Evolutionary conservation across 1,140 invertebrate species (phyloP).

Genomic region (Bombus superbus): DNA sequence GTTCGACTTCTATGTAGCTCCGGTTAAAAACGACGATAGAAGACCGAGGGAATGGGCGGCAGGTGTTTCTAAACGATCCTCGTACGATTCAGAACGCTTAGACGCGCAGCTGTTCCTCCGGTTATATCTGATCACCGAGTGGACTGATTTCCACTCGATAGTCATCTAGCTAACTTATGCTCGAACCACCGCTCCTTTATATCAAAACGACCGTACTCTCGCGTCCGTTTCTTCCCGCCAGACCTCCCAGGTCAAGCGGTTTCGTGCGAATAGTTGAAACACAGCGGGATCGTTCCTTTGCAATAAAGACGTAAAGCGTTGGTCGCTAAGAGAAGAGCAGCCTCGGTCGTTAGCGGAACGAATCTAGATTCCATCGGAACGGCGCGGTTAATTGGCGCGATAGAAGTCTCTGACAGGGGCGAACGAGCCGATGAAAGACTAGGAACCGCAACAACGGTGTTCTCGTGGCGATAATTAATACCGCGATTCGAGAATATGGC

Average conservation of each 20-base stretch:
- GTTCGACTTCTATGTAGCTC: background rate
- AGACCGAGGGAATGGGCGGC: background rate
- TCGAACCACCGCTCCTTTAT: background rate
- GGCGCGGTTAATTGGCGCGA: conserved; percentile 18
- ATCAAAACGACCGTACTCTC: conserved; percentile 23
- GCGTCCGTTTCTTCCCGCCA: background rate
- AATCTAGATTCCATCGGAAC: conserved; percentile 6
- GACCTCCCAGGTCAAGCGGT: conserved; percentile 37
- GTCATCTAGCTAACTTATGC: background rate
- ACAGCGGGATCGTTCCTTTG: too few relatives aligned
- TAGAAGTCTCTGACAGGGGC: background rate
- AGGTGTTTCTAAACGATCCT: conserved; percentile 55
- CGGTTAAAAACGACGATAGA: background rate
- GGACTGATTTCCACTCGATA: conserved; percentile 50
- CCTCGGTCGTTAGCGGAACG: conserved; percentile 23
- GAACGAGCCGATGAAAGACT: conserved; percentile 34
- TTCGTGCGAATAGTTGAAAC: too few relatives aligned
- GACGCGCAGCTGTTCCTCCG: conserved; percentile 41
- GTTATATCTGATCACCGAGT: conserved; percentile 48
- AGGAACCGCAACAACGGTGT: conserved; percentile 20
- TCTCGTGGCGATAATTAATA: conserved; percentile 68
- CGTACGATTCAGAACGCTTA: conserved; percentile 29
- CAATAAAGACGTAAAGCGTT: background rate
- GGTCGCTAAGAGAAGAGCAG: background rate
- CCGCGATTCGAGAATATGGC: conserved; percentile 57